A percentile compares a stretch with the other conserved stretches of the same genome.
Conservation (phyloP, 2,888 invertebrate genomes). For the Eugnorisma glareosa region DNA sequence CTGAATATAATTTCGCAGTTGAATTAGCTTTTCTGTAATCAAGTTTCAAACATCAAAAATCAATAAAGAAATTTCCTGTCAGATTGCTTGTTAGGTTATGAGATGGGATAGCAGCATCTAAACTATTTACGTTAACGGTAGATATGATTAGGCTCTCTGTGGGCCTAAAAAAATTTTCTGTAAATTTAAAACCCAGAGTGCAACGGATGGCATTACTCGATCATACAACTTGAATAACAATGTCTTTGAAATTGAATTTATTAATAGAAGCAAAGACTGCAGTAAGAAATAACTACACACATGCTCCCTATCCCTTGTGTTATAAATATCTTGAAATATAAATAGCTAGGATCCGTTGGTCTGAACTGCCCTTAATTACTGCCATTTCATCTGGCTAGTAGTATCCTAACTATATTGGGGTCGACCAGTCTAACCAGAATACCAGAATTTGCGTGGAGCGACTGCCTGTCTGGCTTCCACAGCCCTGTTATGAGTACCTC, state of each 20-base stretch:
- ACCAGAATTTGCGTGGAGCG: background rate
- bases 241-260: constrained; percentile 7
- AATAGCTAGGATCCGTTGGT: constrained; percentile 36
- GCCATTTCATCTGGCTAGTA: background rate
- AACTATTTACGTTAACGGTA: background rate
- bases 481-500: background rate
- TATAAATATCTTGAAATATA: constrained; percentile 37
- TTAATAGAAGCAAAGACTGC: constrained; percentile 22
- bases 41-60: background rate
- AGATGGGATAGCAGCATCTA: background rate
- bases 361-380: constrained; percentile 15
- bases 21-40: background rate
- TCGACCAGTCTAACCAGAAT: background rate
- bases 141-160: background rate
- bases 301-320: constrained; percentile 11
- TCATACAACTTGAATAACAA: background rate
- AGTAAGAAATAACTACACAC: constrained; percentile 14
- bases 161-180: background rate
- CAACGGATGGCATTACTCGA: background rate
- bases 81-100: background rate
- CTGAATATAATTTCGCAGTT: background rate
- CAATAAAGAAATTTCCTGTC: background rate
- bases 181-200: background rate
- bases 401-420: background rate
- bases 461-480: background rate